Percentiles rank a stretch among this genome's conserved stretches.
Evolutionary conservation across 1,140 invertebrate species (phyloP).

Genomic region (Nautilus pompilius): DNA sequence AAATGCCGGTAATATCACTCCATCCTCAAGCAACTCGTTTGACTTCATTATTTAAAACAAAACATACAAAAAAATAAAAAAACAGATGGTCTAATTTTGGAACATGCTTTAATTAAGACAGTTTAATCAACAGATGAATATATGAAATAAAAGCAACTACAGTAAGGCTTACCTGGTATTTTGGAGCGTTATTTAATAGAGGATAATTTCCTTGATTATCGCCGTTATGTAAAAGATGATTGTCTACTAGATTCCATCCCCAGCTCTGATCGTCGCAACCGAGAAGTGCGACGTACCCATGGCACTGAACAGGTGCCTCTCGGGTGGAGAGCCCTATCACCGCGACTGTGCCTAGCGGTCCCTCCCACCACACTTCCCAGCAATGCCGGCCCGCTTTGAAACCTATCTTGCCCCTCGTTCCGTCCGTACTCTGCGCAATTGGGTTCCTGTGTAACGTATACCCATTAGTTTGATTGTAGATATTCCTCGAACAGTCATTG

Average conservation of each 20-base stretch:
- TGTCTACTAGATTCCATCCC: constrained; percentile 99
- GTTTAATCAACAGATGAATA: too few relatives aligned
- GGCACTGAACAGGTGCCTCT: constrained; percentile 82
- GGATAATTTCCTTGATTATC: constrained; percentile 95
- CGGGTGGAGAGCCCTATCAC: constrained; percentile 81
- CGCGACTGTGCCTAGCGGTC: constrained; percentile 72
- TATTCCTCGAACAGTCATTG: constrained; percentile 93
- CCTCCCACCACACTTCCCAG: constrained; percentile 99
- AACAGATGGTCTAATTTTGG: too few relatives aligned
- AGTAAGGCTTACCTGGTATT: constrained; percentile 85
- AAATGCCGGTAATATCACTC: too few relatives aligned
- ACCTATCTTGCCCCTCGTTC: constrained; percentile 88
- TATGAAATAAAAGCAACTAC: too few relatives aligned
- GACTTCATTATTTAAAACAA: too few relatives aligned
- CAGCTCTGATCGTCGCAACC: constrained; percentile 96
- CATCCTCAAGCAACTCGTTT: too few relatives aligned
- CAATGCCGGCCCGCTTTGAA: constrained; percentile 91
- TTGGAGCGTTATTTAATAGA: constrained; percentile 91
- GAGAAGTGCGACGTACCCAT: constrained; percentile 90
- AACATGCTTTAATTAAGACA: too few relatives aligned
- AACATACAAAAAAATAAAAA: too few relatives aligned
- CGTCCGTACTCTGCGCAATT: constrained; percentile 97
- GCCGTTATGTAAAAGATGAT: constrained; percentile 94
- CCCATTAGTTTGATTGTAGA: constrained; percentile 95
- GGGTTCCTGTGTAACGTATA: constrained; percentile 98